Evolutionary conservation across 2,888 invertebrate species (phyloP), one percentile per base, ranked within the genome.

Genomic region (Apamea crenata): DNA sequence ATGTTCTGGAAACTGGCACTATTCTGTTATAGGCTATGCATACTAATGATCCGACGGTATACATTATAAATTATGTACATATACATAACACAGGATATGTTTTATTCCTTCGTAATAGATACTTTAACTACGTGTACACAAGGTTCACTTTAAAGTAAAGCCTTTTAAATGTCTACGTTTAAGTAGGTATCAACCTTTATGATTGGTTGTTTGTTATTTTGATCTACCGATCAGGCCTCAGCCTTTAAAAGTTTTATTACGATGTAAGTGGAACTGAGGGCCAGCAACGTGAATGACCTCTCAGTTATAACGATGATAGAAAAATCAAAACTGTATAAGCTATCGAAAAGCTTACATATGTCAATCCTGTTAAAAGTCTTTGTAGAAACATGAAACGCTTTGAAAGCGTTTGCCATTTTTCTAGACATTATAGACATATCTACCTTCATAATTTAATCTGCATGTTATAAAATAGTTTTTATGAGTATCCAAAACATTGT

Each of bases 1-100:
- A 84, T 81, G 77, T 85, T 89, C 81, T 85, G 76, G 61, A 74
- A 81, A 86, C 82, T 88, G 85, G 83, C 87, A 90, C 87, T 87
- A 79, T 82, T 85, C 78, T 79, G 68, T 81, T 75, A 81, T 80
- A 78, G 77, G 66, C 16, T 82, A 83, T 76, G 69, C 71, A 79
- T 78, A 68, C 66, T 74, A 78, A 86, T 65, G 65, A 81, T 78
- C 82, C 59, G 73, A 82, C 36, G 69, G 77, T 84, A 88, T 82
- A 88, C 83, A 80, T 72, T 69, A 78, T 80, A 75, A 79, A 88
- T 63, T 47, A 82, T 87, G 77, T 83, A 85, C 36, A 76, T 72
- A 82, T 61, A 47, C 29, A 53, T 59, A 47, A 63, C 21, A 32
- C 14, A n/a, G 1, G 59, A 25, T 53, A 70, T 84, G 47, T 74